Evolutionary conservation across 2,113 vertebrate genomes (phyloP).

Genomic region (Ictalurus furcatus): DNA sequence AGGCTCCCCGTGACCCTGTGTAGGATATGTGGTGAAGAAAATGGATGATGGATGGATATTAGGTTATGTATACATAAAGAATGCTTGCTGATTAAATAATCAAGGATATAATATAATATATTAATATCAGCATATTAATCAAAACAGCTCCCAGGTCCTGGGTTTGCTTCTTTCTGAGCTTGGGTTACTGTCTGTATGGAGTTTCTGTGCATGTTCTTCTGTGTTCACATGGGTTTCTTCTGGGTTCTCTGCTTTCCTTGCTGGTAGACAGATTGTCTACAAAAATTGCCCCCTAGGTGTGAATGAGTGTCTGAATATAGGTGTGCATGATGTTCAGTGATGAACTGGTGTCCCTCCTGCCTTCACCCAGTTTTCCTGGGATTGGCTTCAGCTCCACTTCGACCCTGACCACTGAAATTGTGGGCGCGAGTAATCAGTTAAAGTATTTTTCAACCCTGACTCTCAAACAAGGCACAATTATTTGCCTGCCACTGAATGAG

Average conservation of each 20-base stretch:
- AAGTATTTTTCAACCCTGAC: conserved; percentile 31
- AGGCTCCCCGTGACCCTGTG: no score
- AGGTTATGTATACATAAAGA: background rate
- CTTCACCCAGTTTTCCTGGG: background rate
- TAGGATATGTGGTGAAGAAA: no score
- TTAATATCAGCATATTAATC: background rate
- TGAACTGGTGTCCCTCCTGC: background rate
- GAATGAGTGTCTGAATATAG: background rate
- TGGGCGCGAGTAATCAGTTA: conserved; percentile 36
- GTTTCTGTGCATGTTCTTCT: background rate
- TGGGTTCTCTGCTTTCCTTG: background rate
- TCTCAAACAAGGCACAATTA: conserved; percentile 36
- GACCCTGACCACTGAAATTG: background rate
- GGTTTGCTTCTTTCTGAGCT: background rate
- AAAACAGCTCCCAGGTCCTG: background rate
- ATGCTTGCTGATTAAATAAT: background rate
- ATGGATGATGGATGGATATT: background rate
- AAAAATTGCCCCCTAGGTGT: background rate
- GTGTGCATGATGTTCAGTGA: background rate
- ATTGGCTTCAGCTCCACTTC: background rate
- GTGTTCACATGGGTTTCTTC: background rate
- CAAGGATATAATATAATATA: background rate
- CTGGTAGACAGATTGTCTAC: background rate
- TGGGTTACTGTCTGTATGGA: background rate
- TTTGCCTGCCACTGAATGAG: conserved; percentile 31